A percentile compares a stretch with the other conserved stretches of the same genome.
Conservation (phyloP, 2,888 invertebrate species). For the Oscheius myriophilus region DNA sequence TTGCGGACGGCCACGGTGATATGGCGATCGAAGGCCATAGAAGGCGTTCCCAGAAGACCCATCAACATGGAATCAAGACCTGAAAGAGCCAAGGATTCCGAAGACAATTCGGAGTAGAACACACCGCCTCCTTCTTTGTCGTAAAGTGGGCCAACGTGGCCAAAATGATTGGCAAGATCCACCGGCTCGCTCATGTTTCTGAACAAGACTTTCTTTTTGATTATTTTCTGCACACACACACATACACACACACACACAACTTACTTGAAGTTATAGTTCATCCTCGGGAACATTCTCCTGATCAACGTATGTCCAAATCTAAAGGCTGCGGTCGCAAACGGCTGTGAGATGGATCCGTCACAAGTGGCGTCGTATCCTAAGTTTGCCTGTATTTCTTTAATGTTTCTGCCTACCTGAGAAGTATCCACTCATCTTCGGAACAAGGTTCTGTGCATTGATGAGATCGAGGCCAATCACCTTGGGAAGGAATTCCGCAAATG, state of each 20-base stretch:
- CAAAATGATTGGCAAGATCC: slow-evolving; percentile 66
- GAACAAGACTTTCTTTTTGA: neutral
- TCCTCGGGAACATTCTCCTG: slow-evolving; percentile 81
- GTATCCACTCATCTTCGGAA: slow-evolving; percentile 77
- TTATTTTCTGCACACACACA: neutral
- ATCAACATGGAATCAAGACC: slow-evolving; percentile 69
- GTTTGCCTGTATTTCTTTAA: neutral
- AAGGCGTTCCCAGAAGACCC: slow-evolving; percentile 69
- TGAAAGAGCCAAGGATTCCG: too few species aligned
- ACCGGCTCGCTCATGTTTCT: slow-evolving; percentile 65
- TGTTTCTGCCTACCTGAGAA: slow-evolving; percentile 40
- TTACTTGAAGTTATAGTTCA: slow-evolving; percentile 61
- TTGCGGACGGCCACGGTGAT: slow-evolving; percentile 73
- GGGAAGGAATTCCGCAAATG: slow-evolving; percentile 78
- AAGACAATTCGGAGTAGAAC: slow-evolving; percentile 3
- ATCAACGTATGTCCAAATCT: slow-evolving; percentile 79
- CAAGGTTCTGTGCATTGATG: slow-evolving; percentile 78
- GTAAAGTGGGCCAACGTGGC: slow-evolving; percentile 67
- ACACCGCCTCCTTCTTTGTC: slow-evolving; percentile 60
- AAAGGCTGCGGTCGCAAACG: slow-evolving; percentile 84
- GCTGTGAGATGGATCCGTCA: slow-evolving; percentile 84
- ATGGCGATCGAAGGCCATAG: slow-evolving; percentile 70
- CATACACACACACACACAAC: neutral
- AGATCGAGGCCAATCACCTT: slow-evolving; percentile 81
- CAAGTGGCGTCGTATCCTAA: slow-evolving; percentile 77